phyloP scores from a whole-genome alignment of 1,140 invertebrate species.

The Rhizoglyphus robini region DNA sequence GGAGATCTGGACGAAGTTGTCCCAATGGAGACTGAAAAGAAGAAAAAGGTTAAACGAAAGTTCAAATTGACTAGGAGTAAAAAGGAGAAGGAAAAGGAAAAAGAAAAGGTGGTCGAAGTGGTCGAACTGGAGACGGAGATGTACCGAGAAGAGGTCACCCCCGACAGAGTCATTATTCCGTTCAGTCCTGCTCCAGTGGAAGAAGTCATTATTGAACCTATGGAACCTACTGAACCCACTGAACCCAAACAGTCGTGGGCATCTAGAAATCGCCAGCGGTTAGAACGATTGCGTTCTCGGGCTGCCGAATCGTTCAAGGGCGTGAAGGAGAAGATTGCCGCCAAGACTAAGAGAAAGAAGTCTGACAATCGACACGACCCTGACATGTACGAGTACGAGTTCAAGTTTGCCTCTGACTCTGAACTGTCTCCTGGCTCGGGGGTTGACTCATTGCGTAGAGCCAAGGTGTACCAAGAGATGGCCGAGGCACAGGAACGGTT shows the following conservation, averaged over 20 bases:
- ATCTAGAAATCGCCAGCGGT: not conserved
- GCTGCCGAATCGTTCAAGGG: not conserved
- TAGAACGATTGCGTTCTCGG: not conserved
- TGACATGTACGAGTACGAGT: conserved; percentile 7
- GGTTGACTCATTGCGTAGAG: conserved; percentile 4
- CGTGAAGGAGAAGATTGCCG: not conserved
- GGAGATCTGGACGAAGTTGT: not conserved
- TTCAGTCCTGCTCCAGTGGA: no score
- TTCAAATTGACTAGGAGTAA: not conserved
- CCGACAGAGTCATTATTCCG: not conserved
- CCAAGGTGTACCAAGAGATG: conserved; percentile 10
- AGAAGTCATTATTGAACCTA: no score
- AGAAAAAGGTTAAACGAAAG: not conserved
- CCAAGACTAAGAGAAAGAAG: not conserved
- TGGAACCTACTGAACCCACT: not conserved
- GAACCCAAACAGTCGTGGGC: not conserved
- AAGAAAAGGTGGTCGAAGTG: not conserved
- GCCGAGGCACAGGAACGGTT: conserved; percentile 10
- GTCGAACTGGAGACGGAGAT: not conserved
- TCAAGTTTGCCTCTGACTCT: conserved; percentile 17
- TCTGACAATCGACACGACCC: not conserved
- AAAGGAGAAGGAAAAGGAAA: not conserved
- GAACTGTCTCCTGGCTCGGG: conserved; percentile 9
- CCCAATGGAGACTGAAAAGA: not conserved
- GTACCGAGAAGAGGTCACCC: not conserved